These are phyloP conservation scores for Rhopilema esculentum DNA, from an alignment of 30 jellyfish, hydroid and myxozoan genomes.

Conservation along the genomic window DNA sequence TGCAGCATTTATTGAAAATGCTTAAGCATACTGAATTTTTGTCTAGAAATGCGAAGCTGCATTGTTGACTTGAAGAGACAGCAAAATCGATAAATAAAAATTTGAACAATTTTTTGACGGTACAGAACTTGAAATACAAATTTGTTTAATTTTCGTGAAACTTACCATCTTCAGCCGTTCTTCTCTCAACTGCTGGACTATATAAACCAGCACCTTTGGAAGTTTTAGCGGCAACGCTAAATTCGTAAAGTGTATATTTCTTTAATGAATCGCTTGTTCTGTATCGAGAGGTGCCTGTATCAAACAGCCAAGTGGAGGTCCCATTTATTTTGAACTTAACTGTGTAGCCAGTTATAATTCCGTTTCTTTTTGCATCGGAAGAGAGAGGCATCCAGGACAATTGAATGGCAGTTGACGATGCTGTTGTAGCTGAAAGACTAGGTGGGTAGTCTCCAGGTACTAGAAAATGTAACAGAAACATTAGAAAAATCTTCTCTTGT, in stretches of 20 bases:
- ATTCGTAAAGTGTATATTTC: slow-evolving; percentile 31
- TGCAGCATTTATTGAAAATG: no score
- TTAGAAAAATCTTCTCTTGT: no score
- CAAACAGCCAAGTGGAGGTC: slow-evolving; percentile 6
- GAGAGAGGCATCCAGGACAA: slow-evolving; percentile 36
- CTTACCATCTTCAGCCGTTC: slow-evolving; percentile 47
- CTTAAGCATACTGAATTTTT: no score
- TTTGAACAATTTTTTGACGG: no score
- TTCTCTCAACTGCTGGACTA: slow-evolving; percentile 23
- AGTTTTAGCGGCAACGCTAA: slow-evolving; percentile 42
- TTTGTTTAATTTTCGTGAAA: no score
- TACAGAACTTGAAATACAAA: no score
- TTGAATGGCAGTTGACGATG: slow-evolving; percentile 13
- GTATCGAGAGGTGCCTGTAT: background rate
- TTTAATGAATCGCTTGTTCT: background rate
- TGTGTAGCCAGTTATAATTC: slow-evolving; percentile 20
- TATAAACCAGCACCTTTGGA: slow-evolving; percentile 55
- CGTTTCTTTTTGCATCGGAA: background rate
- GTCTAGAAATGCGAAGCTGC: no score
- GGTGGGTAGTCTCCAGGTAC: slow-evolving; percentile 60
- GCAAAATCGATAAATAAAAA: no score
- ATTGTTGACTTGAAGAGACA: no score
- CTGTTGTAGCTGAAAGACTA: background rate
- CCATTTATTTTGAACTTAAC: background rate
- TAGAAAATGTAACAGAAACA: background rate